Evolutionary conservation across 2,888 invertebrate species (phyloP).

Genomic region (Hydropsyche betteni): DNA sequence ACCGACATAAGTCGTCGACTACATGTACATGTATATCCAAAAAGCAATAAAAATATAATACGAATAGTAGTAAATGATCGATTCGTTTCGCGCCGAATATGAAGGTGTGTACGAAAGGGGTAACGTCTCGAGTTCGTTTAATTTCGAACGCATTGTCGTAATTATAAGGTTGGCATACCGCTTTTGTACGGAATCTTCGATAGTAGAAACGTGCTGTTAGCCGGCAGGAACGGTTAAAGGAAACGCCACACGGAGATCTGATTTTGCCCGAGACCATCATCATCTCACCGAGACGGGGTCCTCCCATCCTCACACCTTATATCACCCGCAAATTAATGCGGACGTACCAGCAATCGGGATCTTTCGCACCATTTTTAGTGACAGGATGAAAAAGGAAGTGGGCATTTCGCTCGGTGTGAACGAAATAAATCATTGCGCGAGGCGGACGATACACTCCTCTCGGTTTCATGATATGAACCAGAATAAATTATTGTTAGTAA

Average conservation of each 20-base stretch:
- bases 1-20: no score
- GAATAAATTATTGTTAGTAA: constrained; percentile 42
- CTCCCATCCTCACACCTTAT: constrained; percentile 34
- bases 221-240: constrained; percentile 33
- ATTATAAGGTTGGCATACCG: constrained; percentile 28
- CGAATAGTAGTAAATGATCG: no score
- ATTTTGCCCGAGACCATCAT: constrained; percentile 27
- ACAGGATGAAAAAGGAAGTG: constrained; percentile 18
- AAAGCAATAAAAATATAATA: no score
- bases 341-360: no score
- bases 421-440: constrained; percentile 38
- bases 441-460: constrained; percentile 39
- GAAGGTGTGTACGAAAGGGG: neutral
- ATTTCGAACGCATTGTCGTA: constrained; percentile 2
- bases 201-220: constrained; percentile 14
- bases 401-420: constrained; percentile 1
- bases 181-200: constrained; percentile 30
- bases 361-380: no score
- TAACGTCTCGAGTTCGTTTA: neutral
- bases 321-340: constrained; percentile 34
- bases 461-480: constrained; percentile 35
- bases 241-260: constrained; percentile 34
- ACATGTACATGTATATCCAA: no score
- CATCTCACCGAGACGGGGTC: neutral
- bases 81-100: no score